Evolutionary conservation across 2,888 invertebrate genomes (phyloP), one percentile per base, ranked within the genome.

Genomic region (Thymelicus lineola): DNA sequence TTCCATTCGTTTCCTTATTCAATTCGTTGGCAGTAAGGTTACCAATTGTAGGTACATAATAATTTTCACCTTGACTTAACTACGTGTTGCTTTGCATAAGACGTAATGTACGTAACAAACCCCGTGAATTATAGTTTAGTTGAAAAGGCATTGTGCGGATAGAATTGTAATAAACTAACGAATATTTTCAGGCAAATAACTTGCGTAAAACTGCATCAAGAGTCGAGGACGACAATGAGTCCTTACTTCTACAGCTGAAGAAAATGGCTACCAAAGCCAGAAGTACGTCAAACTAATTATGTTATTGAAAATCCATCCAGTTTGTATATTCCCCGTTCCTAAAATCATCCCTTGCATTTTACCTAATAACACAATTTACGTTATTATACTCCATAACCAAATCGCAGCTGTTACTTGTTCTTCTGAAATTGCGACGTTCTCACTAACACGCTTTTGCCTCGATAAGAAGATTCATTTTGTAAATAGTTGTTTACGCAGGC

Each of bases 151-250:
- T 80, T 78, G 78, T 80, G 71, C 58, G 72, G 57, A 73, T 53
- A 75, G 74, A 72, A 75, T 74, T 75, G 59, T 73, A 78, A 76
- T 74, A 76, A 86, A 89, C 87, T 88, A 90, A 90, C 90, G 83
- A 89, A 86, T 91, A 88, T 91, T 93, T 96, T 88, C 96, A 97
- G 97, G 97, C 96, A 87, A 96, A 97, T 95, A 97, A 96, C 93
- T 95, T 97, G 89, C 95, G 98, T 92, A 97, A 97, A 95, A 98
- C 97, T 94, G 96, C 98, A 85, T 96, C 97, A 86, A 96, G 98
- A 84, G 96, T 98, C 88, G 99, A 99, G 94, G 98, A 98, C 90
- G 99, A 99, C 95, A 99, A 99, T 95, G 99, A 99, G 92, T 97
- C 97, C 80, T 95, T 98, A 92, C 96, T 97, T 92, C 95, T 97